A percentile compares a stretch with the other conserved stretches of the same genome.
Evolutionary conservation across 2,888 invertebrate genomes (phyloP).

Genomic region (Lobophora halterata): DNA sequence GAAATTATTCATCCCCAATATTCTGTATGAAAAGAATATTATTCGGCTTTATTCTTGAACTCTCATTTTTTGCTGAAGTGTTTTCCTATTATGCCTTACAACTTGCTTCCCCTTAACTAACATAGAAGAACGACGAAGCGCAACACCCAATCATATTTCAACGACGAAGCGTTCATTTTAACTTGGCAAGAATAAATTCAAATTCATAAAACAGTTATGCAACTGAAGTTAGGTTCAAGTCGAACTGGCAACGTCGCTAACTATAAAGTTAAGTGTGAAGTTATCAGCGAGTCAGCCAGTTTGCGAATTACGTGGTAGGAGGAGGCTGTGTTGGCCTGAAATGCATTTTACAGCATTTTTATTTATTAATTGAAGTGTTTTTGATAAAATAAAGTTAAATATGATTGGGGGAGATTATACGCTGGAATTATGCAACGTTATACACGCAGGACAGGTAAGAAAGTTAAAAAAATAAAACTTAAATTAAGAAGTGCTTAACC

Average conservation of each 20-base stretch:
- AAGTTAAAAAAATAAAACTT: slow-evolving; percentile 3
- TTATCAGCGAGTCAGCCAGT: slow-evolving; percentile 55
- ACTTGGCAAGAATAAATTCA: slow-evolving; percentile 14
- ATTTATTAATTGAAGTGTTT: slow-evolving; percentile 31
- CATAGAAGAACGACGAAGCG: not conserved
- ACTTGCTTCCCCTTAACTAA: slow-evolving; percentile 36
- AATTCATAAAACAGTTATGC: slow-evolving; percentile 47
- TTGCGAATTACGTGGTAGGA: slow-evolving; percentile 35
- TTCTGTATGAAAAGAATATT: too few relatives aligned
- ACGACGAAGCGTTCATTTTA: slow-evolving; percentile 19
- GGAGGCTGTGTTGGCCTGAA: slow-evolving; percentile 45
- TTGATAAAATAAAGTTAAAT: slow-evolving; percentile 42
- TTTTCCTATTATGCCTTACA: not conserved
- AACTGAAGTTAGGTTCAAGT: slow-evolving; percentile 51
- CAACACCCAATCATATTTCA: not conserved
- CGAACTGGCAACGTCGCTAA: slow-evolving; percentile 63
- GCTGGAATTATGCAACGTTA: slow-evolving; percentile 92
- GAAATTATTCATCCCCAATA: too few relatives aligned
- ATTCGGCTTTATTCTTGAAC: too few relatives aligned
- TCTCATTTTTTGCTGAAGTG: too few relatives aligned
- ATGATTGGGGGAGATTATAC: slow-evolving; percentile 93
- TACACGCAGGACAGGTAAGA: slow-evolving; percentile 92
- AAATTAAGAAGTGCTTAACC: too few relatives aligned
- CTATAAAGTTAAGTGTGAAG: slow-evolving; percentile 49
- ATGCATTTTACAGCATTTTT: slow-evolving; percentile 40